Conservation (phyloP, 1,140 invertebrate species). For the Ruditapes philippinarum region DNA sequence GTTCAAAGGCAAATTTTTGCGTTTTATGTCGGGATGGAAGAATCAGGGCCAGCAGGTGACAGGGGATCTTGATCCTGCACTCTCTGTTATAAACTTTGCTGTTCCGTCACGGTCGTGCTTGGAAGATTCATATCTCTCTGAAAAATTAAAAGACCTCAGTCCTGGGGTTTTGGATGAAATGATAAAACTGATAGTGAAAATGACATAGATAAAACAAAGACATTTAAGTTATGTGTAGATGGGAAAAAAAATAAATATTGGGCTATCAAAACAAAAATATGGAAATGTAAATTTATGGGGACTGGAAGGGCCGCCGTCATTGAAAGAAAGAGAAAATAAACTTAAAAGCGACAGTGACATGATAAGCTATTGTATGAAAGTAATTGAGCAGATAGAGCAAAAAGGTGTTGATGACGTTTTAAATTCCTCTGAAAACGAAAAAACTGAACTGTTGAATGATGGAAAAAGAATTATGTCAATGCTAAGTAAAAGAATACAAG, state of each 20-base stretch:
- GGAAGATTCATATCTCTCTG: no score
- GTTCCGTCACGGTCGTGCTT: no score
- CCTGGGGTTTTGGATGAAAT: no score
- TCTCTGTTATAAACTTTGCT: conserved; percentile 27
- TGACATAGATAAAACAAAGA: no score
- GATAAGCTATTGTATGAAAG: neutral
- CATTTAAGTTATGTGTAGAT: no score
- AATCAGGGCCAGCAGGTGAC: conserved; percentile 1
- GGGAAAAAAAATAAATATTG: no score
- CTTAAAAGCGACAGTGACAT: neutral
- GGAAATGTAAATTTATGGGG: no score
- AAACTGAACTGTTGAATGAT: neutral
- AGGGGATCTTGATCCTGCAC: neutral
- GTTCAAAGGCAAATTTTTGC: conserved; percentile 21
- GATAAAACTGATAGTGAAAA: no score
- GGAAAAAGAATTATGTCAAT: neutral
- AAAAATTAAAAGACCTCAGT: no score
- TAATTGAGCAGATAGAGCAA: neutral
- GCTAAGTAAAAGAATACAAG: neutral
- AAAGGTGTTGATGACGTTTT: neutral
- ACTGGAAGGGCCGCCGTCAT: no score
- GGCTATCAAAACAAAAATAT: no score
- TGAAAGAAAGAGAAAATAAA: no score
- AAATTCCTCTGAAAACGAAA: neutral
- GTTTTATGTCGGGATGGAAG: conserved; percentile 13